Evolutionary conservation across 2,113 vertebrate species (phyloP).

Genomic region (Anguilla japonica): DNA sequence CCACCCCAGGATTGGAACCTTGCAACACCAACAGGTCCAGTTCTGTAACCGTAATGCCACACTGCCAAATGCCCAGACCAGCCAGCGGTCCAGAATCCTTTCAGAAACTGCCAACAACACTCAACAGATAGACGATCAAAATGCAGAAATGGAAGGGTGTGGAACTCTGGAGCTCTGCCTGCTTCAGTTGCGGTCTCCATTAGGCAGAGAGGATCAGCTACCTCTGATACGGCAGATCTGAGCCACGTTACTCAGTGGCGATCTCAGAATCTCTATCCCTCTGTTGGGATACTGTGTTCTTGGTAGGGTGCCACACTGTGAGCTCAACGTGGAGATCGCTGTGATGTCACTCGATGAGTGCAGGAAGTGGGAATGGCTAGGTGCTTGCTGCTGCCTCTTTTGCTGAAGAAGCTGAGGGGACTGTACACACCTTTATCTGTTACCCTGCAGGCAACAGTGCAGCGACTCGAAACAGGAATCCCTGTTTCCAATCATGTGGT

Average conservation of each 20-base stretch:
- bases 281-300: neutral
- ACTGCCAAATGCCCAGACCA: no score
- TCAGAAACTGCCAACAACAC: neutral
- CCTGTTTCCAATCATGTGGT: neutral
- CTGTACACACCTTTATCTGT: neutral
- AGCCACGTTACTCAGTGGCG: neutral
- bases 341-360: neutral
- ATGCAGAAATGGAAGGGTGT: neutral
- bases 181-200: neutral
- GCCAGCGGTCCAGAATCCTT: neutral
- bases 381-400: neutral
- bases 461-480: no score
- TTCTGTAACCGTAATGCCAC: no score
- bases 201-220: neutral
- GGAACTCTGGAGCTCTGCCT: neutral
- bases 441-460: no score
- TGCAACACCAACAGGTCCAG: no score
- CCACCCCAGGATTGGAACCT: no score
- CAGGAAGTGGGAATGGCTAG: neutral
- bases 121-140: neutral
- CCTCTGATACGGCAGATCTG: no score
- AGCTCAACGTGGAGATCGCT: neutral
- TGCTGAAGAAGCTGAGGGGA: neutral
- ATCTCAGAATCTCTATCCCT: neutral
- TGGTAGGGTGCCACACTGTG: neutral